Percentiles rank a stretch among this genome's conserved stretches.
Evolutionary conservation across 2,797 vertebrate genomes (phyloP).

Genomic region (Fistularia commersonii): DNA sequence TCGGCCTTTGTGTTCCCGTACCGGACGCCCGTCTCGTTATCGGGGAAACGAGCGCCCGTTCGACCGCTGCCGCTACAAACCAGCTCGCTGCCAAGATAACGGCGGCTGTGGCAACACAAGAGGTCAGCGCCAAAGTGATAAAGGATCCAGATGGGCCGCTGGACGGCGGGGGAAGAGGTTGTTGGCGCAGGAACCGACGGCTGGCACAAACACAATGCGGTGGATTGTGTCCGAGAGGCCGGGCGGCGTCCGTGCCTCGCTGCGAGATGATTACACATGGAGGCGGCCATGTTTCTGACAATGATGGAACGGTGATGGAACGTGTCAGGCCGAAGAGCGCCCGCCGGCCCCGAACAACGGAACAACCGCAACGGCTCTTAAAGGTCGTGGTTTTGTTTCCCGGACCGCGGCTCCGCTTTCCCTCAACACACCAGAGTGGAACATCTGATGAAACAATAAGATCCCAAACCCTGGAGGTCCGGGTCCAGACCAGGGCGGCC

Average conservation of each 20-base stretch:
- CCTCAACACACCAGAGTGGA: neutral
- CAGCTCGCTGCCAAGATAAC: conserved; percentile 63
- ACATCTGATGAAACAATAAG: too few relatives aligned
- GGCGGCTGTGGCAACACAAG: conserved; percentile 35
- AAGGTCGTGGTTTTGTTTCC: conserved; percentile 6
- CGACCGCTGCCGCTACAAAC: conserved; percentile 34
- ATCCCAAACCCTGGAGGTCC: too few relatives aligned
- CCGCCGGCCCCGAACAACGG: conserved; percentile 13
- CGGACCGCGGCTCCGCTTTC: neutral
- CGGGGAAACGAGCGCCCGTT: conserved; percentile 47
- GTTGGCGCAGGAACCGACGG: conserved; percentile 27
- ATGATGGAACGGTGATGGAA: conserved; percentile 41
- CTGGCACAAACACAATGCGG: conserved; percentile 31
- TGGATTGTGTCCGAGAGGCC: conserved; percentile 48
- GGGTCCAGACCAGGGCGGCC: too few relatives aligned
- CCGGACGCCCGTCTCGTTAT: conserved; percentile 64
- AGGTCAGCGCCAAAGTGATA: conserved; percentile 67
- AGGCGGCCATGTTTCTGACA: conserved; percentile 26
- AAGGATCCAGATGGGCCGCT: conserved; percentile 69
- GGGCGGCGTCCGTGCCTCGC: conserved; percentile 23
- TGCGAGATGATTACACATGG: conserved; percentile 24
- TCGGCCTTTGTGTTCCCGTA: conserved; percentile 60
- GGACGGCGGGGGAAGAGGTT: neutral
- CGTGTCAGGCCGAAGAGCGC: conserved; percentile 23
- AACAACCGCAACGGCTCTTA: too few relatives aligned